phyloP scores from a whole-genome alignment of 2,113 vertebrate genomes.

The Sialia sialis region DNA sequence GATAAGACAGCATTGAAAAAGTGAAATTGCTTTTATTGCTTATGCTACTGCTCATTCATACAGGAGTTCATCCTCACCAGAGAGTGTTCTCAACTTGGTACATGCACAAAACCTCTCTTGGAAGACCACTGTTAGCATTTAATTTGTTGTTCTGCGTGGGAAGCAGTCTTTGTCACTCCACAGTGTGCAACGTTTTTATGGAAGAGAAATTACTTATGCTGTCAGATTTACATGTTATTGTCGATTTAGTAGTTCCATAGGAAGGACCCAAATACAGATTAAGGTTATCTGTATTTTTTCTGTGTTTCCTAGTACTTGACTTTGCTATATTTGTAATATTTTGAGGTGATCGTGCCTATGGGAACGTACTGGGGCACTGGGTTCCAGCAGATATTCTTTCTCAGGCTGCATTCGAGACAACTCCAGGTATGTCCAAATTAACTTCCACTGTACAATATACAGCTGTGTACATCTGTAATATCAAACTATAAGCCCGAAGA shows the following conservation, averaged over 20 bases:
- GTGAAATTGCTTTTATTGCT: background rate
- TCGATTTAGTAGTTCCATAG: background rate
- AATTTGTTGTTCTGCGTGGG: rapidly evolving
- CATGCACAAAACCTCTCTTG: background rate
- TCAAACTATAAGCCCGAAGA: background rate
- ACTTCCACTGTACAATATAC: background rate
- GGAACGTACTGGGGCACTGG: background rate
- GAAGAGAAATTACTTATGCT: background rate
- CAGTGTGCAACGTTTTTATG: rapidly evolving
- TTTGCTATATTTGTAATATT: background rate
- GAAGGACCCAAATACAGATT: background rate
- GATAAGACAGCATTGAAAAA: background rate
- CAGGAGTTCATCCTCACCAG: background rate
- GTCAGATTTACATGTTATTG: background rate
- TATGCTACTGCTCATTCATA: background rate
- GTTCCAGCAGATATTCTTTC: background rate
- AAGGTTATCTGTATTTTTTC: background rate
- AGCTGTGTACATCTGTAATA: background rate
- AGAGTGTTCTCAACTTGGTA: background rate
- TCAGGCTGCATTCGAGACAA: background rate
- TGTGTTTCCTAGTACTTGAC: background rate
- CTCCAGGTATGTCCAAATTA: background rate
- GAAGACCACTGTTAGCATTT: background rate
- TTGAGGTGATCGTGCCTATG: background rate
- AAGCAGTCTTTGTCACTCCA: background rate